phyloP scores from a whole-genome alignment of 2,888 invertebrate species.

The Phengaris arion region DNA sequence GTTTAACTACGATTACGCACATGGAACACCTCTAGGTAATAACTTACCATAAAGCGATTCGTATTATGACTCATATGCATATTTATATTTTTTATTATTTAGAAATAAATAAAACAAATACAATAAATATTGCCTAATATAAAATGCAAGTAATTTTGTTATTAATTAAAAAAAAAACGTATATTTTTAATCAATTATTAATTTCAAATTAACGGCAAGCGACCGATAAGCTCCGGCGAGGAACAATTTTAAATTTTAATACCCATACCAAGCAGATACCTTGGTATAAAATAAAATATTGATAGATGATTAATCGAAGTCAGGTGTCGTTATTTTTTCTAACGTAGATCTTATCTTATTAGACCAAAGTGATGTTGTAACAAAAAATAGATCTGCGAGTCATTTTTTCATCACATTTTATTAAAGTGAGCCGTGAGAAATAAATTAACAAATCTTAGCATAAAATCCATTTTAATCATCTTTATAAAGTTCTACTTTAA shows the following conservation, averaged over 20 bases:
- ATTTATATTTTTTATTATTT: too few relatives aligned
- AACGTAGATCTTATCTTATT: conserved; percentile 8
- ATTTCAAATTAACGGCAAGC: too few relatives aligned
- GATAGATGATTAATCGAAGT: background rate
- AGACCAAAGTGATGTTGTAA: background rate
- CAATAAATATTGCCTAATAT: too few relatives aligned
- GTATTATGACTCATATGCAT: too few relatives aligned
- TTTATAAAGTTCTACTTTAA: background rate
- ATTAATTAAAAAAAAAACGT: too few relatives aligned
- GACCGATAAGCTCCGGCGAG: too few relatives aligned
- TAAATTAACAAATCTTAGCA: background rate
- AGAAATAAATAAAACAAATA: too few relatives aligned
- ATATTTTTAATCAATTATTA: too few relatives aligned
- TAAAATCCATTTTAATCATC: background rate
- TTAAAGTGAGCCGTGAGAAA: background rate
- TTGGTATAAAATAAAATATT: background rate
- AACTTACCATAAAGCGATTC: too few relatives aligned
- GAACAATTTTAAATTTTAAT: background rate
- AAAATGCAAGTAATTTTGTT: too few relatives aligned
- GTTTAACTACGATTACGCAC: too few relatives aligned
- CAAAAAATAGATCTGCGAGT: background rate
- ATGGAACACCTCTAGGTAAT: too few relatives aligned
- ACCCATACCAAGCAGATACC: background rate
- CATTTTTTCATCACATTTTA: background rate
- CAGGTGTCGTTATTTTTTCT: conserved; percentile 8